These are phyloP conservation scores for Disparrhopalites patrizii DNA, from an alignment of 2,888 invertebrate species.

Conservation along the genomic window DNA sequence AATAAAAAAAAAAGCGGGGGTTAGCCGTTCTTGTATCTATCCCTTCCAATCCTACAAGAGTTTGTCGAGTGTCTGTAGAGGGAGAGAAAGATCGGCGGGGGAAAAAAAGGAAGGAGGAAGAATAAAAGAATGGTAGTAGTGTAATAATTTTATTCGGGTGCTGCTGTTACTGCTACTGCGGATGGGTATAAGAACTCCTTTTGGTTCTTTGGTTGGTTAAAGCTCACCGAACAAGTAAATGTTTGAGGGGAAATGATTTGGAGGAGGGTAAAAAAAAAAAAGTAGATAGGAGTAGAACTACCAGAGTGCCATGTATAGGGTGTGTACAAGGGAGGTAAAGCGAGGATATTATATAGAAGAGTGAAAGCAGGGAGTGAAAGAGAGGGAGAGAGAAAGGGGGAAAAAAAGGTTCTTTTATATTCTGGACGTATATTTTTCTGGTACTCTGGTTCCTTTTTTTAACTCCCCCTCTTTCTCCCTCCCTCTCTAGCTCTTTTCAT, in stretches of 20 bases:
- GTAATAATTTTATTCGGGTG: too few species aligned
- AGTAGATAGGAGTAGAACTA: constrained; percentile 1
- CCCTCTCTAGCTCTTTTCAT: constrained; percentile 15
- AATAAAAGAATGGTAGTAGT: neutral
- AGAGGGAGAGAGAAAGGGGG: constrained; percentile 21
- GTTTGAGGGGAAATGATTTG: constrained; percentile 35
- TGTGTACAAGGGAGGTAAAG: constrained; percentile 9
- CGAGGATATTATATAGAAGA: constrained; percentile 29
- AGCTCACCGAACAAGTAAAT: constrained; percentile 31
- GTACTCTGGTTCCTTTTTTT: constrained; percentile 36
- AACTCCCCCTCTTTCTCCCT: constrained; percentile 20
- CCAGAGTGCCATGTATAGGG: neutral
- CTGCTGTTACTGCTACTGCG: too few species aligned
- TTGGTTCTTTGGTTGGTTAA: constrained; percentile 28
- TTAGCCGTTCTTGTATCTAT: too few species aligned
- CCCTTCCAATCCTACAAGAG: too few species aligned
- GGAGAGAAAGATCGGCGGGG: constrained; percentile 6
- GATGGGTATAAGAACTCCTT: too few species aligned
- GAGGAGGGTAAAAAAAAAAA: constrained; percentile 27
- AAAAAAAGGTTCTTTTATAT: constrained; percentile 35
- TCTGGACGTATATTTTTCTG: constrained; percentile 38
- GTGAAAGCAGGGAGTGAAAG: constrained; percentile 1
- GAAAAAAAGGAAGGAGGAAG: neutral
- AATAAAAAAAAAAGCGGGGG: constrained; percentile 14
- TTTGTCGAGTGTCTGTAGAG: too few species aligned